Evolutionary conservation across 1,140 invertebrate species (phyloP).

Genomic region (Tigriopus japonicus): DNA sequence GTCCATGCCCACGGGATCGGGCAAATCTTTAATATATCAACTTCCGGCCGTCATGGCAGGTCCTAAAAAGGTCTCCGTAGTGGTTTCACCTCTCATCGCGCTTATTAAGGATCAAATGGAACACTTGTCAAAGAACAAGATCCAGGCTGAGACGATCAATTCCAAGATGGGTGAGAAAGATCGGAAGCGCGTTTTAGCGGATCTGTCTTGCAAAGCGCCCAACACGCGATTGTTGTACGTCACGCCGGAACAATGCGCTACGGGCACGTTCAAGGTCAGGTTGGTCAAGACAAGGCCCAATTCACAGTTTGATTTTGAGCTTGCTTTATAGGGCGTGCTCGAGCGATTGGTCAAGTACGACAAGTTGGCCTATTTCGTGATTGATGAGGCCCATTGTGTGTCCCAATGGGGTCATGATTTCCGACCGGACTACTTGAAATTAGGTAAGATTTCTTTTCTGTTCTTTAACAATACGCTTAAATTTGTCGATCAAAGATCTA

Average conservation of each 20-base stretch:
- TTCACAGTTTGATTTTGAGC: neutral
- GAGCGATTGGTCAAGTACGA: slow-evolving; percentile 29
- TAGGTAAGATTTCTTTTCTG: slow-evolving; percentile 46
- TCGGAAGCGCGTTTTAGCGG: slow-evolving; percentile 46
- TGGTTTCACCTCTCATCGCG: slow-evolving; percentile 46
- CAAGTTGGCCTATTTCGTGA: slow-evolving; percentile 40
- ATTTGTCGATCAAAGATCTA: no score
- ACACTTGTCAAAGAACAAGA: slow-evolving; percentile 37
- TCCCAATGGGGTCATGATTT: slow-evolving; percentile 98
- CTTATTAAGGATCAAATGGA: slow-evolving; percentile 42
- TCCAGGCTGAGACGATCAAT: slow-evolving; percentile 35
- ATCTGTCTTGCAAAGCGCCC: slow-evolving; percentile 46
- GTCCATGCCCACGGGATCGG: slow-evolving; percentile 50
- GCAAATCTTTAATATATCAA: slow-evolving; percentile 51
- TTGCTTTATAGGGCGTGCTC: slow-evolving; percentile 18
- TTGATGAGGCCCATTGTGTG: slow-evolving; percentile 96
- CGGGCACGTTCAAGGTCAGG: neutral
- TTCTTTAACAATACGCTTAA: no score
- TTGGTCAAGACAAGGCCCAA: neutral
- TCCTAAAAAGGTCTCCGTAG: slow-evolving; percentile 35
- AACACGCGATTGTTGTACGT: slow-evolving; percentile 66
- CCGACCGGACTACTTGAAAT: slow-evolving; percentile 70
- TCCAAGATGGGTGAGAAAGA: slow-evolving; percentile 27
- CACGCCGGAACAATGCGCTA: slow-evolving; percentile 47
- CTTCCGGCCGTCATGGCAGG: slow-evolving; percentile 38